phyloP scores from a whole-genome alignment of 2,113 vertebrate genomes.

The Pseudonaja textilis region DNA sequence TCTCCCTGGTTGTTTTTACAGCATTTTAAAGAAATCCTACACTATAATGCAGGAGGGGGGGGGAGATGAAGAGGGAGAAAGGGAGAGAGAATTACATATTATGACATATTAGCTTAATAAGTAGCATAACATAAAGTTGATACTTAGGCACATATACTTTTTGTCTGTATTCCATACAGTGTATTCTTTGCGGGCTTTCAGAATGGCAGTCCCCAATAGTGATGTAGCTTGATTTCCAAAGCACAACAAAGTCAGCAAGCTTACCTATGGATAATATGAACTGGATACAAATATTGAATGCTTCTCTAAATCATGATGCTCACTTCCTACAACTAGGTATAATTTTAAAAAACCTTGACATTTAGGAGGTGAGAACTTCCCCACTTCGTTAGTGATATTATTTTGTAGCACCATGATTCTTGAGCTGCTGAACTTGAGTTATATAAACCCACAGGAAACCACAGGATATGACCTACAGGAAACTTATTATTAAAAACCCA shows the following conservation, averaged over 20 bases:
- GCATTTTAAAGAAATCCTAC: background rate
- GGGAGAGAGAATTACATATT: background rate
- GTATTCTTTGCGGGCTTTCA: background rate
- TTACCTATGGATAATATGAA: background rate
- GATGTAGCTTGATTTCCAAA: background rate
- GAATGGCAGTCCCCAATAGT: background rate
- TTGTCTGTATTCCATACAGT: background rate
- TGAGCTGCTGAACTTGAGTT: background rate
- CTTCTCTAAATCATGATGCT: background rate
- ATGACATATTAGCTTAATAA: background rate
- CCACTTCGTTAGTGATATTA: background rate
- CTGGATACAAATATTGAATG: background rate
- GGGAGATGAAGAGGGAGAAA: background rate
- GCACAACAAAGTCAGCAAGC: background rate
- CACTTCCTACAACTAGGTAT: background rate
- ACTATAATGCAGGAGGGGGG: background rate
- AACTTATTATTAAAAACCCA: constrained; percentile 3
- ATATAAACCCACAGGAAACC: background rate
- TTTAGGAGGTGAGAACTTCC: background rate
- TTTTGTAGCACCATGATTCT: background rate
- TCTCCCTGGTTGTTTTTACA: background rate
- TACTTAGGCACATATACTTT: background rate
- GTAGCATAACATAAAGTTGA: background rate
- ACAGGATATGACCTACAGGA: background rate
- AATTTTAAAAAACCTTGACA: background rate